Conservation (phyloP, 2,888 invertebrate genomes). For the Crocallis elinguaria region DNA sequence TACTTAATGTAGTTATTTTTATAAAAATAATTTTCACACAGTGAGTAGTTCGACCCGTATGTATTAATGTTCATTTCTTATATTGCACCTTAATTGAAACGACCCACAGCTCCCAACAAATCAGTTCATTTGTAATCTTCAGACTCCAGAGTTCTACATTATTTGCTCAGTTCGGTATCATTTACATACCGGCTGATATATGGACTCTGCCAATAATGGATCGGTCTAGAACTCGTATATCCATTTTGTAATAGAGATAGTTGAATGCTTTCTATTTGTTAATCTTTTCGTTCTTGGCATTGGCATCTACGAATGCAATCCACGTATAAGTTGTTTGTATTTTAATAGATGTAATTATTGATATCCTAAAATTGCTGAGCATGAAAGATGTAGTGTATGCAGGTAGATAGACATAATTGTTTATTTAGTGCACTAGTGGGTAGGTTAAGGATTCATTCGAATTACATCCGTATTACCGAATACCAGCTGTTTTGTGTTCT, state of each 20-base stretch:
- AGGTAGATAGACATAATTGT: no score
- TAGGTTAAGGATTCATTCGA: no score
- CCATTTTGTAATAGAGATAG: slow-evolving; percentile 16
- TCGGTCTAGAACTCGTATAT: slow-evolving; percentile 6
- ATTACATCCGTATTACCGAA: no score
- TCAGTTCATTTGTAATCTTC: background rate
- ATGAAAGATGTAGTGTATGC: no score
- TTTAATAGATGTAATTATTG: background rate
- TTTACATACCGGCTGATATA: slow-evolving; percentile 27
- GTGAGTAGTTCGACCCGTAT: background rate
- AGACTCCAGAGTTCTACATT: background rate
- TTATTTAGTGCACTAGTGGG: no score
- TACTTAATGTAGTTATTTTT: no score
- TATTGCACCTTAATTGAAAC: background rate
- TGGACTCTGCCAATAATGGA: slow-evolving; percentile 12
- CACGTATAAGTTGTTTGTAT: background rate
- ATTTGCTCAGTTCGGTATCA: slow-evolving; percentile 9
- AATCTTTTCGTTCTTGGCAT: slow-evolving; percentile 18
- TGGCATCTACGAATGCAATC: slow-evolving; percentile 10
- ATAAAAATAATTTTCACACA: no score
- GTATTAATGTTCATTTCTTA: background rate
- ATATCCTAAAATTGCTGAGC: background rate
- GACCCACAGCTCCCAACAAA: background rate
- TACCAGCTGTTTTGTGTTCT: no score
- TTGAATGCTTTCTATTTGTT: slow-evolving; percentile 15